These are phyloP conservation scores for Zoanthus sansibaricus DNA, from an alignment of 92 coral and sea anemone species.

Conservation along the genomic window DNA sequence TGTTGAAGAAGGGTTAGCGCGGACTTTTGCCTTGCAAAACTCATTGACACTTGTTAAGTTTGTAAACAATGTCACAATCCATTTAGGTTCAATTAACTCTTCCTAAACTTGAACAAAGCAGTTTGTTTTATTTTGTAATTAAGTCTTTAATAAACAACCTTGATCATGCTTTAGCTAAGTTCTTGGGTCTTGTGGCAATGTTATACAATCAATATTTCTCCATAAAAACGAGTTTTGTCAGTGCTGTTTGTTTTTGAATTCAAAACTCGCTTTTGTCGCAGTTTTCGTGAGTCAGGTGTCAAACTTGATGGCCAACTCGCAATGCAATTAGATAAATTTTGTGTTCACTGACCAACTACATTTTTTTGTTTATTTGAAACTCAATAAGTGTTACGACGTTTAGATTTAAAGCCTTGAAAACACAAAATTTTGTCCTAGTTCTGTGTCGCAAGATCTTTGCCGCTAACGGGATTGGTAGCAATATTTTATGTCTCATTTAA, in stretches of 20 bases:
- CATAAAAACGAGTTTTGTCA: too few relatives aligned
- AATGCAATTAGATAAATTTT: not conserved
- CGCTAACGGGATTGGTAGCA: slow-evolving; percentile 23
- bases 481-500: not conserved
- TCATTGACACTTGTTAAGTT: not conserved
- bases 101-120: too few relatives aligned
- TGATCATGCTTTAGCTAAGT: too few relatives aligned
- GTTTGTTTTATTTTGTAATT: too few relatives aligned
- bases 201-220: too few relatives aligned
- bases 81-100: too few relatives aligned
- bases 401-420: not conserved
- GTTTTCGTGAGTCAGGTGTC: not conserved
- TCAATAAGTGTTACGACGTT: not conserved
- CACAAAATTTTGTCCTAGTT: not conserved
- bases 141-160: too few relatives aligned
- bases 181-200: too few relatives aligned
- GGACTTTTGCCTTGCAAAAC: not conserved
- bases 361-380: not conserved
- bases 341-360: not conserved
- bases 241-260: not conserved
- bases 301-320: not conserved
- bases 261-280: not conserved
- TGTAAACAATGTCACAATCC: not conserved
- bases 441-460: not conserved
- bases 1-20: not conserved